Base-by-base conservation (phyloP, 2,797 vertebrate genomes). In the Tinamus major region DNA sequence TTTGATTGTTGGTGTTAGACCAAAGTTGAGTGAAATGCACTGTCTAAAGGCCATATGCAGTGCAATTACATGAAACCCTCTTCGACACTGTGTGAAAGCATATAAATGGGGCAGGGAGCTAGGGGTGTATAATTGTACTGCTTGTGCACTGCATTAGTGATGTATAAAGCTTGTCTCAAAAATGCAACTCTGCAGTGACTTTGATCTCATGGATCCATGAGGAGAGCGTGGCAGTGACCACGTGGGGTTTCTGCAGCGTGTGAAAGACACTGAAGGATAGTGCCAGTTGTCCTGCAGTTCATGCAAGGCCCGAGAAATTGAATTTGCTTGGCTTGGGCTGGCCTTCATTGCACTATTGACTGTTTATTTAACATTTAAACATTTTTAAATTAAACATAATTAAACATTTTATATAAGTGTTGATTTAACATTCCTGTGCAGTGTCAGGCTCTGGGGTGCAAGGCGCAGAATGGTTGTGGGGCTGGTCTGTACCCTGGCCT, bases 71-170 rank as follows among this genome's bases (percentile, higher is more conserved):
- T 74, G 80, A 78, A 92, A 70, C 90, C 55, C 39, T 86, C 85
- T 90, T 87, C 77, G 89, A 82, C 41, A 70, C 69, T 86, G 87
- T 89, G 76, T 93, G 86, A 79, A 92, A 95, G 13, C 71, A 56
- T 91, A 71, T 92, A 82, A 94, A 95, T 95, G 92, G 93, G 95
- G 58, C 94, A 92, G 85, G 92, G 93, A 94, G 92, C 82, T 76
- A 94, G 89, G 90, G 84, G 13, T 87, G 55, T 89, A 51, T 94
- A 96, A 93, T 94, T 94, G 89, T 83, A 78, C 76, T 90, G 79
- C 46, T 79, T 93, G 92, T 74, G 69, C 85, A 69, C 77, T 81
- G 88, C 89, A 85, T 95, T 96, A 95, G 93, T 93, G 90, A 92
- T 56, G 76, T 89, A 87, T 90, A 90, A 95, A 94, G 84, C 71